Conservation (phyloP, 2,888 invertebrate genomes). For the Cancer borealis region DNA sequence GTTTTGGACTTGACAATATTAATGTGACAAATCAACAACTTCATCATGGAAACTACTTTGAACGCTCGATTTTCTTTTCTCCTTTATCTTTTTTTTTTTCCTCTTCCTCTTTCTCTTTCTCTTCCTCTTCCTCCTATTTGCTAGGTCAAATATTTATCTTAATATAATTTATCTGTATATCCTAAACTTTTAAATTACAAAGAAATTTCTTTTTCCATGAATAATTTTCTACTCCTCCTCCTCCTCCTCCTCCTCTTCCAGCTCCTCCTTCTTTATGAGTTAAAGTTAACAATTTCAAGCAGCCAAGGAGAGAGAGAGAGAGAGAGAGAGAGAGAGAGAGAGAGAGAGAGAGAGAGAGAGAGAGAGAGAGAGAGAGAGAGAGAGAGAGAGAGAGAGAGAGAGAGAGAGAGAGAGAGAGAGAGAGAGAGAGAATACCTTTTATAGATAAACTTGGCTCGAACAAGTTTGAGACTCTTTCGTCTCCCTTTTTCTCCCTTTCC, state of each 20-base stretch:
- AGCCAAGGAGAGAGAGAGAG: background rate
- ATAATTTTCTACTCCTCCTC: background rate
- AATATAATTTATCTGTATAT: background rate
- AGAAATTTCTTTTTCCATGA: background rate
- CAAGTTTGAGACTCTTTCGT: background rate
- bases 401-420: constrained; percentile 46
- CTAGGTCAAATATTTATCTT: background rate
- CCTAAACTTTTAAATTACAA: background rate
- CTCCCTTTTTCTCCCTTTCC: background rate
- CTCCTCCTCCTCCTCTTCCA: background rate
- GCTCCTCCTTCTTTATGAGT: background rate
- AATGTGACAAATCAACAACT: too few relatives aligned
- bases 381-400: constrained; percentile 50
- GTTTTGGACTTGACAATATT: too few relatives aligned
- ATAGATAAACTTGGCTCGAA: constrained; percentile 9
- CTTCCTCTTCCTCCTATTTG: background rate
- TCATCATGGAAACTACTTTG: background rate
- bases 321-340: background rate
- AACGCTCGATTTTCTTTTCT: background rate
- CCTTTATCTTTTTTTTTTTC: background rate
- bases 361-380: constrained; percentile 39
- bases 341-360: background rate
- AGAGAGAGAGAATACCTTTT: background rate
- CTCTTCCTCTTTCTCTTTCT: background rate
- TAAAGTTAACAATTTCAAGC: background rate